These are phyloP conservation scores for Hirtodrosophila histrioides DNA, from an alignment of 2,888 invertebrate genomes.

Conservation along the genomic window DNA sequence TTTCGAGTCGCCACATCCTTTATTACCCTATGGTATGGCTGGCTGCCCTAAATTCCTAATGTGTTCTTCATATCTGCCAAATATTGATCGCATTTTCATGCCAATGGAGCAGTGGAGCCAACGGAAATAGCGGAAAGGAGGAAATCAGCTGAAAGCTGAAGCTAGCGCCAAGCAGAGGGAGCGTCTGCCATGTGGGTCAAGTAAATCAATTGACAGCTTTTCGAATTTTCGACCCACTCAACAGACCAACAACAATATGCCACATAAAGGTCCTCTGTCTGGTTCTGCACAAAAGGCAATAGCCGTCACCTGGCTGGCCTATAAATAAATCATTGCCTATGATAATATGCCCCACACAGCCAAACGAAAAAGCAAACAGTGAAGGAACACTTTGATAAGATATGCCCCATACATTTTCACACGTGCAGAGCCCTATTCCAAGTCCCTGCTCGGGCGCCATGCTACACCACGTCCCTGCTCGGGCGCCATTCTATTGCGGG, in stretches of 20 bases:
- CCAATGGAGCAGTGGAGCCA: conserved; percentile 2
- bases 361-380: neutral
- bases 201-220: conserved; percentile 73
- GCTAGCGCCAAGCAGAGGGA: neutral
- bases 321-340: conserved; percentile 73
- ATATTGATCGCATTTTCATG: conserved; percentile 62
- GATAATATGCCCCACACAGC: conserved; percentile 50
- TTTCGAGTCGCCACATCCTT: conserved; percentile 15
- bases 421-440: conserved; percentile 10
- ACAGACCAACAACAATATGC: neutral
- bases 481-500: neutral
- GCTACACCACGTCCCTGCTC: neutral
- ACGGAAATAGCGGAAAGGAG: conserved; percentile 12
- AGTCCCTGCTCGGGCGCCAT: conserved; percentile 2
- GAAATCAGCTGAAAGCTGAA: conserved; percentile 21
- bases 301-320: conserved; percentile 55
- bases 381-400: conserved; percentile 38
- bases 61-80: conserved; percentile 44
- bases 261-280: conserved; percentile 24
- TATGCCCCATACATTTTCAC: conserved; percentile 27
- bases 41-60: conserved; percentile 2
- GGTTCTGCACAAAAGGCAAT: conserved; percentile 14
- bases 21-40: neutral
- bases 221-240: conserved; percentile 34
- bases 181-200: conserved; percentile 65